Evolutionary conservation across 1,140 invertebrate species (phyloP), one percentile per base, ranked within the genome.

Genomic region (Cotesia vestalis): DNA sequence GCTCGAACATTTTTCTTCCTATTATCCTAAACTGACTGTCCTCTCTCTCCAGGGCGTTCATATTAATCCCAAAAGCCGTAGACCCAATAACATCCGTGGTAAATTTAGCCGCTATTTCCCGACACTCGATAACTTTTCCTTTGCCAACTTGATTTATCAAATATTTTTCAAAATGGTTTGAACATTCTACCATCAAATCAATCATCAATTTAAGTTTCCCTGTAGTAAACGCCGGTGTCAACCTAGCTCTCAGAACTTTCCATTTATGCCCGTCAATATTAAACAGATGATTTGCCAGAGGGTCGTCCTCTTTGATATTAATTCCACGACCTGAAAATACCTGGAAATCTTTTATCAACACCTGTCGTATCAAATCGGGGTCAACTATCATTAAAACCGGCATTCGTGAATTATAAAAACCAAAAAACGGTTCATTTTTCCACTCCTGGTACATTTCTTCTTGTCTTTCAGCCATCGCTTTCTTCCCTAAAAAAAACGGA

Each of bases 261-360:
- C 86, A 87, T 36, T 69, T 53, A n/a, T 79, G 74, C 4, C 80
- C 84, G 62, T 79, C 74, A 11, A 84, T 53, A 59, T 68, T 73
- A 51, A 81, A 78, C 11, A 81, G 20, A 75, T 80, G 69, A 0
- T n/a, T 61, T 3, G n/a, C 81, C 0, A 90, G 73, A 0, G 88
- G 88, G 77, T 90, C 85, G 59, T 76, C 79, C 11, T 85, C 74
- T 14, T 86, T 84, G 67, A 85, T 81, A 55, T 83, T 81, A 1
- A 86, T 55, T 3, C 84, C 86, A 5, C 88, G 87, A 73, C 89
- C 87, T 38, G 81, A 73, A 51, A 91, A 91, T 34, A 84, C 76
- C 46, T 84, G 77, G 59, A 90, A 91, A 74, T 91, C 89, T 75
- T 89, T 90, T 2, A 89, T 85, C 20, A 92, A 70, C 2, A 93